phyloP scores from a whole-genome alignment of 1,140 invertebrate species.

The Diplogasteroides magnus region DNA sequence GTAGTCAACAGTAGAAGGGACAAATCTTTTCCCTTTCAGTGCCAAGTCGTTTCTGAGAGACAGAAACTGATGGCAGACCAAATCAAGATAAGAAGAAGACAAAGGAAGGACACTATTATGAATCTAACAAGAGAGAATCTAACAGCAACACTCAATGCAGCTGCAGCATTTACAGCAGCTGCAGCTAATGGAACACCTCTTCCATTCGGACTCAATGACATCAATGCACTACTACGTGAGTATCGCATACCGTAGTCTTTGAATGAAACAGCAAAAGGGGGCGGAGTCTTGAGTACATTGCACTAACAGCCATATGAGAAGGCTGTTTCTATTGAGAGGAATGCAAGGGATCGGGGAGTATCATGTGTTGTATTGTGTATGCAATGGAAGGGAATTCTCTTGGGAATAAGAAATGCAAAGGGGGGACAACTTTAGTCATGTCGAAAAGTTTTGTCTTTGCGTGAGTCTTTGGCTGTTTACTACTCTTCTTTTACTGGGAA shows the following conservation, averaged over 20 bases:
- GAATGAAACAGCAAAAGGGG: too few species aligned
- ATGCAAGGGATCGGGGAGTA: too few species aligned
- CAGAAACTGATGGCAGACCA: conserved; percentile 53
- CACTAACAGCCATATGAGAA: too few species aligned
- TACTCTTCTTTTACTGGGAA: too few species aligned
- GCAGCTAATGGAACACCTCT: neutral
- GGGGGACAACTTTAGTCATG: too few species aligned
- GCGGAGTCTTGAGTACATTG: too few species aligned
- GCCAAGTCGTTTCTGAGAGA: conserved; percentile 48
- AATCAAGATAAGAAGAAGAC: conserved; percentile 50
- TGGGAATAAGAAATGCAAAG: too few species aligned
- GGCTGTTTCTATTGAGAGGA: too few species aligned
- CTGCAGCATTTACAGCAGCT: conserved; percentile 28
- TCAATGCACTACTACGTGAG: neutral
- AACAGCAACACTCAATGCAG: conserved; percentile 27
- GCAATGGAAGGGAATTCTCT: too few species aligned
- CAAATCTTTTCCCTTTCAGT: conserved; percentile 36
- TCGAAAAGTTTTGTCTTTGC: too few species aligned
- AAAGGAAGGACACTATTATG: conserved; percentile 46
- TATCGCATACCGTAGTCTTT: neutral
- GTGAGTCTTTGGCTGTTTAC: too few species aligned
- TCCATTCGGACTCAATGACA: neutral
- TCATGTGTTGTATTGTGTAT: too few species aligned
- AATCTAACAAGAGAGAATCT: conserved; percentile 37
- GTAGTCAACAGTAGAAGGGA: conserved; percentile 2